Base-by-base conservation (phyloP, 1,140 invertebrate genomes). In the Drosophila sproati region DNA sequence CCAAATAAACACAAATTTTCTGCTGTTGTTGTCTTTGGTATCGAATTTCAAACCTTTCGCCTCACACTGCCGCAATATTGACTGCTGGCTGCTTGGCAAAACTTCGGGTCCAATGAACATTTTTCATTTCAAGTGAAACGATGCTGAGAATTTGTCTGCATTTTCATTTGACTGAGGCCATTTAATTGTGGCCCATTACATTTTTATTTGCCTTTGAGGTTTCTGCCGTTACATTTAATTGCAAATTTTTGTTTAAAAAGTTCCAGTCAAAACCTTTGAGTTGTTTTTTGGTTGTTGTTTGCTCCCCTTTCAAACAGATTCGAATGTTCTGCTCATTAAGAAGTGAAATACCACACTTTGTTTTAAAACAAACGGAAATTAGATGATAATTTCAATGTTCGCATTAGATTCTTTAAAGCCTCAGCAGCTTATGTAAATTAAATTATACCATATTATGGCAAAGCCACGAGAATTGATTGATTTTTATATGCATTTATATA, bases 141-240 rank as follows among this genome's bases (percentile, higher is more conserved):
- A 45, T 41, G 69, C 43, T 78, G 48, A 54, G 67, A 71, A 82
- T 82, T 87, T 73, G 60, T 86, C 71, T 86, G 79, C 70, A 69
- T 73, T 73, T 37, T 69, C 50, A 3, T 45, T 45, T 5, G 41
- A 41, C 51, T 54, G 41, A 37, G 61, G 57, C 8, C 54, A 77
- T 87, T 87, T 88, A 77, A 88, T 89, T 83, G 79, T 80, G 79
- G 72, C 57, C 66, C 81, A 85, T 86, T 78, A 77, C 56, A 63
- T 71, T 80, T 82, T 73, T 61, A 56, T 88, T 82, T 85, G 85
- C 77, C 83, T 89, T 88, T 83, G 80, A 88, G 85, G 80, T 89
- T 88, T 77, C 70, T 63, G 75, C 68, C 78, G 77, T 85, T 45
- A 57, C 80, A 67, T 89, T 85, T 88, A 85, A 89, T 88, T 89